Evolutionary conservation across 2,888 invertebrate genomes (phyloP).

Genomic region (Pseudeuparius sepicola): DNA sequence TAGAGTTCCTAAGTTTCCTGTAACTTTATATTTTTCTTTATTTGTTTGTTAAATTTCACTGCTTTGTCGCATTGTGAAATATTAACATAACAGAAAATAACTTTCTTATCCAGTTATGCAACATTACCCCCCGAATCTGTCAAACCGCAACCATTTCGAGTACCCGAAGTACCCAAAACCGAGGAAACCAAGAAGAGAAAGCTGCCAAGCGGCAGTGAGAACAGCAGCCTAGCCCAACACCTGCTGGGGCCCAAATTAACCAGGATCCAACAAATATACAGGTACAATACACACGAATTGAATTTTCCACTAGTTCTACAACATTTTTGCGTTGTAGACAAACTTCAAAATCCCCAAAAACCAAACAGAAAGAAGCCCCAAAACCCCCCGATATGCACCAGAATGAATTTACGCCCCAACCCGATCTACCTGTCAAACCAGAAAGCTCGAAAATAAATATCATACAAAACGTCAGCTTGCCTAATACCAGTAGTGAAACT

Average conservation of each 20-base stretch:
- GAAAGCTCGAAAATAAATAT: no score
- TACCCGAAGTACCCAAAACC: conserved; percentile 37
- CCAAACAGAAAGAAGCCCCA: conserved; percentile 19
- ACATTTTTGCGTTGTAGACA: no score
- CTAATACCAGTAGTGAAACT: no score
- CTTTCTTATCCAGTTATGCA: no score
- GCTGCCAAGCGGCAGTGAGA: conserved; percentile 30
- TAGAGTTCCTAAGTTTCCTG: no score
- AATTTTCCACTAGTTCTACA: background rate
- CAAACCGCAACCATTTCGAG: conserved; percentile 31
- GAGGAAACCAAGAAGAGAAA: conserved; percentile 37
- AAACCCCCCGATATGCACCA: no score
- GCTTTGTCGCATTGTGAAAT: no score
- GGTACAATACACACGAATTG: conserved; percentile 26
- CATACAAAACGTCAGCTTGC: no score
- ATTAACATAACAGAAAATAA: no score
- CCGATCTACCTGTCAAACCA: conserved; percentile 24
- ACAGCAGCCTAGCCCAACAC: conserved; percentile 35
- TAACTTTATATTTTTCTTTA: no score
- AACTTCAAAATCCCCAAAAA: conserved; percentile 23
- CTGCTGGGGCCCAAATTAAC: conserved; percentile 36
- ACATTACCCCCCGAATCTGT: no score
- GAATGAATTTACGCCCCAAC: conserved; percentile 17
- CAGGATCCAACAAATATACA: conserved; percentile 38
- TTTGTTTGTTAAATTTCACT: no score